Conservation (phyloP, 1,140 invertebrate species). For the Drosophila ficusphila region DNA sequence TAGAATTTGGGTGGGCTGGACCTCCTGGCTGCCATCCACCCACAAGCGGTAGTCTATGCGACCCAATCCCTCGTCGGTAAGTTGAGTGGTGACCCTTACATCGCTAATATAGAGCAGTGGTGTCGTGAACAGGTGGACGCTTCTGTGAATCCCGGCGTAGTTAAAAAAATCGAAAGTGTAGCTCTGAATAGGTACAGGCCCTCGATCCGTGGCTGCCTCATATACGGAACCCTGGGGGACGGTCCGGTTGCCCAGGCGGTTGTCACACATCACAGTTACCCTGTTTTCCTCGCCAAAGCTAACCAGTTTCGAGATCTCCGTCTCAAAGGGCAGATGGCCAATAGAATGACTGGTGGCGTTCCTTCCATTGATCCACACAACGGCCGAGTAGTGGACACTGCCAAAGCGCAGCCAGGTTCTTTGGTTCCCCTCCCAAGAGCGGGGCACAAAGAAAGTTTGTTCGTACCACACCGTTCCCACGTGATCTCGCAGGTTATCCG, state of each 20-base stretch:
- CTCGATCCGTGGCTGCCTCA: constrained; percentile 87
- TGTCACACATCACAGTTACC: constrained; percentile 97
- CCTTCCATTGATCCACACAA: constrained; percentile 95
- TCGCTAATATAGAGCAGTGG: constrained; percentile 93
- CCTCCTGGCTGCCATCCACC: constrained; percentile 8
- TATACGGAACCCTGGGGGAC: constrained; percentile 91
- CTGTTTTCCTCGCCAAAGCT: constrained; percentile 89
- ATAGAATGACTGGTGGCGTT: constrained; percentile 92
- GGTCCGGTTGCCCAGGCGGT: constrained; percentile 91
- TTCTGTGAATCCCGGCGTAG: constrained; percentile 97
- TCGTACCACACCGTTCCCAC: constrained; percentile 98
- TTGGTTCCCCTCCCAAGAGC: constrained; percentile 88
- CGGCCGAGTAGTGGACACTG: constrained; percentile 93
- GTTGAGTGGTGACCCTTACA: constrained; percentile 90
- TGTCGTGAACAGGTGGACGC: constrained; percentile 94
- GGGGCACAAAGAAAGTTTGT: constrained; percentile 90
- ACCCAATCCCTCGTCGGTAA: constrained; percentile 76
- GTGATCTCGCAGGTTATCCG: constrained; percentile 93
- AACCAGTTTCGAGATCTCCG: constrained; percentile 89
- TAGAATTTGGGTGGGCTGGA: constrained; percentile 13
- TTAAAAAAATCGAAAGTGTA: constrained; percentile 99
- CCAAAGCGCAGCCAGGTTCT: constrained; percentile 94
- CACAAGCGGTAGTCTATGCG: constrained; percentile 68
- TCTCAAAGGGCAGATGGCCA: constrained; percentile 97
- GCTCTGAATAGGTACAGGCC: constrained; percentile 88